Evolutionary conservation across 2,797 vertebrate species (phyloP).

Genomic region (Loris lydekkerianus): DNA sequence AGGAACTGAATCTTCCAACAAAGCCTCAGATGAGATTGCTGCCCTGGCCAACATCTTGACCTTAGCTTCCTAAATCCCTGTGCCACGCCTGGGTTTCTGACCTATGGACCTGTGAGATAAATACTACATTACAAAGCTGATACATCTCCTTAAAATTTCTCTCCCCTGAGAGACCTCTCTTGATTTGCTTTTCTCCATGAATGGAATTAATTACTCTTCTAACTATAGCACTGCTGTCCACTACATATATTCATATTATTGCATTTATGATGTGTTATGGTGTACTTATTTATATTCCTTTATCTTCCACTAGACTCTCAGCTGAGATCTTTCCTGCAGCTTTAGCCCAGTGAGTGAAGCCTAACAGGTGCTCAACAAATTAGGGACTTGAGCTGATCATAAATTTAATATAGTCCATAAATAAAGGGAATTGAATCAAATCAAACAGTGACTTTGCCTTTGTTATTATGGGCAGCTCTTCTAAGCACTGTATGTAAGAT

Average conservation of each 20-base stretch:
- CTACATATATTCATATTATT: background rate
- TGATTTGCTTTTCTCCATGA: background rate
- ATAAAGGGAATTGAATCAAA: background rate
- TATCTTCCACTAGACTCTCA: background rate
- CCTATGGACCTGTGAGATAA: background rate
- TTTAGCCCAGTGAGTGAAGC: background rate
- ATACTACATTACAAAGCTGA: background rate
- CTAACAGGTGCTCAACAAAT: background rate
- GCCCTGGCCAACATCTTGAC: background rate
- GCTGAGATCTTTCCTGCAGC: background rate
- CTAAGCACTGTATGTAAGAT: background rate
- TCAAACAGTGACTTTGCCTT: background rate
- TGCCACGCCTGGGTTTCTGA: background rate
- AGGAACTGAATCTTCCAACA: background rate
- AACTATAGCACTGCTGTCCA: background rate
- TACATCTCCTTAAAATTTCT: background rate
- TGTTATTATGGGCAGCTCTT: background rate
- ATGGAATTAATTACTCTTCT: background rate
- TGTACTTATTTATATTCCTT: background rate
- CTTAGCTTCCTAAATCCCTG: background rate
- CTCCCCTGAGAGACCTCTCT: background rate
- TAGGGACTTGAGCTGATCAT: background rate
- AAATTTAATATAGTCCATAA: background rate
- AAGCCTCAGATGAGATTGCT: background rate
- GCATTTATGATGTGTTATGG: background rate